Evolutionary conservation across 53 echinoderm and acorn worm genomes (phyloP).

Genomic region (Paelopatides confundens): DNA sequence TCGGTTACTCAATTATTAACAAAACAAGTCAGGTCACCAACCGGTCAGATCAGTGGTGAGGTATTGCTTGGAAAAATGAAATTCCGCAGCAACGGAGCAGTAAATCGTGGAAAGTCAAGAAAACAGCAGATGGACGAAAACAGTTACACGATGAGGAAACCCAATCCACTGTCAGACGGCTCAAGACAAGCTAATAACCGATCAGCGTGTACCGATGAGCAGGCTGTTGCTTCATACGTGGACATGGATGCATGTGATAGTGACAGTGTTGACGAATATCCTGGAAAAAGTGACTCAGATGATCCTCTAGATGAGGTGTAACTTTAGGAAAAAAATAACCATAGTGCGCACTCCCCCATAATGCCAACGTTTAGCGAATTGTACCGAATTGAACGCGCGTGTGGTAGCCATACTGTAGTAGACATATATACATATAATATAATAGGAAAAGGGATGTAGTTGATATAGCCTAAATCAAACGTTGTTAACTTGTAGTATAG

Average conservation of each 20-base stretch:
- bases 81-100: background rate
- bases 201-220: background rate
- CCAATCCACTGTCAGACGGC: background rate
- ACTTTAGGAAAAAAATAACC: no score
- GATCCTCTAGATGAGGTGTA: background rate
- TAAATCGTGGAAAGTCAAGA: background rate
- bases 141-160: background rate
- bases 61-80: background rate
- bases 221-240: background rate
- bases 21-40: background rate
- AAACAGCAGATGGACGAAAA: background rate
- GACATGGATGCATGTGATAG: background rate
- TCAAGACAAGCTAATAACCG: background rate
- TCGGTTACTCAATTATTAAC: background rate
- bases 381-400: no score
- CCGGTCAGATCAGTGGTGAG: background rate
- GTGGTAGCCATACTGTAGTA: no score
- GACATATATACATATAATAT: no score
- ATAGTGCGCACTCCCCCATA: no score
- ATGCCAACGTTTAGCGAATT: no score
- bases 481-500: no score
- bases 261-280: background rate
- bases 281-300: background rate
- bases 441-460: no score
- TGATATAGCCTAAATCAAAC: no score